A percentile compares a stretch with the other conserved stretches of the same genome.
Evolutionary conservation across 37 sponge, comb jelly and placozoan species (phyloP).

Genomic region (Halisarca cf. caerulea): DNA sequence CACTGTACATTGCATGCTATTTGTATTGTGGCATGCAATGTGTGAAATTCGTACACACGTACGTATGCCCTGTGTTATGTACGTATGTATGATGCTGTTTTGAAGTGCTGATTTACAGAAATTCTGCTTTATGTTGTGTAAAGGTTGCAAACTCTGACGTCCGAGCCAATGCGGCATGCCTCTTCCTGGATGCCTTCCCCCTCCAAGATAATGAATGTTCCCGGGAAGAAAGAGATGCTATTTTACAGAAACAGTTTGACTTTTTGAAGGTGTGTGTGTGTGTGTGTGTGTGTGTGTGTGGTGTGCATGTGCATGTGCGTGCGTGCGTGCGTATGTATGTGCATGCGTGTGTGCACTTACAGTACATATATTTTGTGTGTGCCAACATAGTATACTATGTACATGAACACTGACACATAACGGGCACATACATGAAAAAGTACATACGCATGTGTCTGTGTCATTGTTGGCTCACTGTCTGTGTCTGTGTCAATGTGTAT

Average conservation of each 20-base stretch:
- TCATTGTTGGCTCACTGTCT: no score
- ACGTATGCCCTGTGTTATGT: no score
- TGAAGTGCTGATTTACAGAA: no score
- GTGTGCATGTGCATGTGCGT: no score
- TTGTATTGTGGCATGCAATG: no score
- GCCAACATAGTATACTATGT: no score
- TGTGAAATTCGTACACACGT: no score
- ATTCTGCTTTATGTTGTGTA: no score
- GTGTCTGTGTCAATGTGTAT: not conserved
- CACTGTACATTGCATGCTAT: no score
- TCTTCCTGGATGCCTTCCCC: conserved; percentile 81
- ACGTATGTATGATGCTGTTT: no score
- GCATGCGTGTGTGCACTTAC: not conserved
- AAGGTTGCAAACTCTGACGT: conserved; percentile 75
- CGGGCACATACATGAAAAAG: not conserved
- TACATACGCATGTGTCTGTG: not conserved
- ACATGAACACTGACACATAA: no score
- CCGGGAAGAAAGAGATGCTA: conserved; percentile 55
- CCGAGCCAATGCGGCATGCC: conserved; percentile 74
- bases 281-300: no score
- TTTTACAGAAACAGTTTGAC: conserved; percentile 84
- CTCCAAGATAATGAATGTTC: conserved; percentile 62
- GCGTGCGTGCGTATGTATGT: not conserved
- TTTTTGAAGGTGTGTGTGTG: conserved; percentile 49
- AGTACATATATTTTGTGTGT: not conserved